Evolutionary conservation across 1,140 invertebrate genomes (phyloP).

Genomic region (Colletes latitarsis): DNA sequence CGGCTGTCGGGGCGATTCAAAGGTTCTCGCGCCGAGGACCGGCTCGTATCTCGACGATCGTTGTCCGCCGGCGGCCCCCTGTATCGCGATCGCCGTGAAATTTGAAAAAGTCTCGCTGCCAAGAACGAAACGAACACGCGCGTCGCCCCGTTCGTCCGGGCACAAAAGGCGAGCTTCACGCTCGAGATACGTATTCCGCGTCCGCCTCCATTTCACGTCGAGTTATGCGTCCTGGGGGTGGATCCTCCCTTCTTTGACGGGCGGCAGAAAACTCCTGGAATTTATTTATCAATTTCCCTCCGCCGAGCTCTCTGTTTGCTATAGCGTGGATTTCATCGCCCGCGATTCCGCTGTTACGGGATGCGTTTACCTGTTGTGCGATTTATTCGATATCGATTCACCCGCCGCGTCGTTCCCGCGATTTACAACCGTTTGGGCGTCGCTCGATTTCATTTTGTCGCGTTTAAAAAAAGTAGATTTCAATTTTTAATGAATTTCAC

Average conservation of each 20-base stretch:
- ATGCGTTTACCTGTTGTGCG: too few species aligned
- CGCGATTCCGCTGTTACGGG: not conserved
- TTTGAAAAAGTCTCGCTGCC: conserved; percentile 26
- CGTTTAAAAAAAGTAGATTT: too few species aligned
- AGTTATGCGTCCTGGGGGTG: conserved; percentile 22
- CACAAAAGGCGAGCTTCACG: conserved; percentile 35
- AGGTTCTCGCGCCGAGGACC: not conserved
- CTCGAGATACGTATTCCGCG: conserved; percentile 34
- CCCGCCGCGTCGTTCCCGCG: too few species aligned
- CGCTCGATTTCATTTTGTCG: too few species aligned
- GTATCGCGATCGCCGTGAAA: conserved; percentile 30
- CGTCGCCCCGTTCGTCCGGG: conserved; percentile 22
- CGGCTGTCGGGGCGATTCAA: conserved; percentile 3
- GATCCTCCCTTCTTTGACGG: not conserved
- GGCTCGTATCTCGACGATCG: not conserved
- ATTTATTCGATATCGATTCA: too few species aligned
- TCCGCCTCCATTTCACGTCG: conserved; percentile 18
- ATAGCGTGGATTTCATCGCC: not conserved
- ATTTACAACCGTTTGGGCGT: too few species aligned
- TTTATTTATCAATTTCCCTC: not conserved
- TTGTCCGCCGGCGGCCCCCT: conserved; percentile 6
- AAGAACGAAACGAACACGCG: conserved; percentile 2
- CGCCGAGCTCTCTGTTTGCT: not conserved
- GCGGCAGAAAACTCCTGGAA: not conserved
- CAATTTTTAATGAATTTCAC: too few species aligned